Conservation (phyloP, 2,113 vertebrate species). For the Anhinga anhinga region DNA sequence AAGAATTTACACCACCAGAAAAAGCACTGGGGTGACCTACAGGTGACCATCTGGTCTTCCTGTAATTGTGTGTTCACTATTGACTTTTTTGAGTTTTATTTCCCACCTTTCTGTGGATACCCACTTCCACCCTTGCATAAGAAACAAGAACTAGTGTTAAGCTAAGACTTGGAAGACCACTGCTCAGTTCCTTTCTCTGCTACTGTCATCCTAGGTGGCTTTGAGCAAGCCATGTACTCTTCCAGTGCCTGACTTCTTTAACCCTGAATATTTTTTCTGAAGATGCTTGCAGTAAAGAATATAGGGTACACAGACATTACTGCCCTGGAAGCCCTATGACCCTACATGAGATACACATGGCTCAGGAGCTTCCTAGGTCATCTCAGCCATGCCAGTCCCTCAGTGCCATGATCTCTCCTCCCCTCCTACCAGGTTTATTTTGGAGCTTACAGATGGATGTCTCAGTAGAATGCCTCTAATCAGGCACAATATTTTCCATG, state of each 20-base stretch:
- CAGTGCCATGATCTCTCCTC: not conserved
- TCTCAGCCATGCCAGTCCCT: rapidly evolving
- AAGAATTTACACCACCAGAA: not conserved
- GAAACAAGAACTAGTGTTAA: not conserved
- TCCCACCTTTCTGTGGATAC: not conserved
- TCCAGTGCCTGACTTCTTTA: not conserved
- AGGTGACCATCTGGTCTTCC: not conserved
- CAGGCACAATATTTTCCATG: constrained; percentile 55
- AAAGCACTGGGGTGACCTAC: not conserved
- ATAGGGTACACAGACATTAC: not conserved
- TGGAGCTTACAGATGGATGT: constrained; percentile 53
- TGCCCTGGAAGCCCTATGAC: not conserved
- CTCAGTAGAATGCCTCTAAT: constrained; percentile 54
- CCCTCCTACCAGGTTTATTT: constrained; percentile 9
- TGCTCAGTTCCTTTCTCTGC: not conserved
- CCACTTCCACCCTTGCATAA: not conserved
- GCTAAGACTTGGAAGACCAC: not conserved
- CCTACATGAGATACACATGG: rapidly evolving
- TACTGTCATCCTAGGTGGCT: not conserved
- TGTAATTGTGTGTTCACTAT: not conserved
- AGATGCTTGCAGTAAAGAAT: not conserved
- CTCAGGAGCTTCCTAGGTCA: not conserved
- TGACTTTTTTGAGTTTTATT: not conserved
- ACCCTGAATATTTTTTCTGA: not conserved
- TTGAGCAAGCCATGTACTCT: not conserved